Evolutionary conservation across 2,113 vertebrate genomes (phyloP).

Genomic region (Microcebus ravelobensis): DNA sequence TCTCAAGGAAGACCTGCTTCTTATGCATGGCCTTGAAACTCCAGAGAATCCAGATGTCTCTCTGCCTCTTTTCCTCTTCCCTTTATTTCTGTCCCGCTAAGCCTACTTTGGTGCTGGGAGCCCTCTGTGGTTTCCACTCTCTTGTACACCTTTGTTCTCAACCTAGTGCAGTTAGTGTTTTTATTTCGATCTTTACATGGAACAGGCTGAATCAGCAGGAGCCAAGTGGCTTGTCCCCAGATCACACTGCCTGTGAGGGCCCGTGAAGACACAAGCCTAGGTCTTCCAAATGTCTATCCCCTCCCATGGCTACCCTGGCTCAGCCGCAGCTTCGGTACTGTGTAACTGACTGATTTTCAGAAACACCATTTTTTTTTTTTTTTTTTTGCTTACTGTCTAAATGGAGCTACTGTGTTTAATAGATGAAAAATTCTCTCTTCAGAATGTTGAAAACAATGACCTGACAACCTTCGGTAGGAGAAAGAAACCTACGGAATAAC

Average conservation of each 20-base stretch:
- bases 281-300: neutral
- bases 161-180: neutral
- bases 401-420: neutral
- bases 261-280: neutral
- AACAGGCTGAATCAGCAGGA: neutral
- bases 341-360: neutral
- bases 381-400: neutral
- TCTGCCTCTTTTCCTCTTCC: neutral
- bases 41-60: neutral
- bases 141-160: neutral
- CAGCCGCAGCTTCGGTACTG: neutral
- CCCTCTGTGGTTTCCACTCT: neutral
- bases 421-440: neutral
- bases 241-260: neutral
- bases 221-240: neutral
- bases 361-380: neutral
- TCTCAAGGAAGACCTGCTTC: neutral
- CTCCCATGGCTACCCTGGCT: neutral
- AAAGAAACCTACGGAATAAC: constrained; percentile 2
- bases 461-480: neutral
- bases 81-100: neutral
- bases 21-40: neutral
- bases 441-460: neutral
- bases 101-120: neutral
- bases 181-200: neutral